Base-by-base conservation (phyloP, 2,113 vertebrate genomes). In the Anhinga rufa region DNA sequence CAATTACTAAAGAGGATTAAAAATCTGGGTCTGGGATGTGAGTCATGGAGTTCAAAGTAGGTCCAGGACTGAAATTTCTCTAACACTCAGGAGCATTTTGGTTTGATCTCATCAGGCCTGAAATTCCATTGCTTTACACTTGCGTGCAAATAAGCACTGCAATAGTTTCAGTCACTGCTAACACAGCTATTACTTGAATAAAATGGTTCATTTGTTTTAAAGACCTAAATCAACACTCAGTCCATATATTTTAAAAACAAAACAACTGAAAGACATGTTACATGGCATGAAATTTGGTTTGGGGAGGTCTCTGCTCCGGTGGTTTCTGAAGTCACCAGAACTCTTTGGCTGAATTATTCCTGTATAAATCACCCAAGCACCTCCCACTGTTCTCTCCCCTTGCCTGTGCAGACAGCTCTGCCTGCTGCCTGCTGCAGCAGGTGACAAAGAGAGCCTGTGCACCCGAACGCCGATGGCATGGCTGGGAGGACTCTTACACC, bases 151-250 rank as follows among this genome's bases (percentile, higher is more conserved):
- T 92, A 76, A 86, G 76, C 60, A 42, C 29, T 88, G 80, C 54
- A 82, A 42, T 61, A 82, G 57, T 79, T 90, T 91, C 92, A 76
- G 71, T 52, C 69, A 17, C 57, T 71, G 52, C 90, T 95, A 95
- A 68, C 9, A 5, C 65, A 82, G 86, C 77, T 93, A 94, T 84
- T 92, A 77, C 90, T 84, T 90, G 71, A 93, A 88, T 95, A 79
- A 97, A 95, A 93, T 3, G 60, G 80, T 84, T 93, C 88, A 91
- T 96, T 96, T 90, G 25, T 96, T 96, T 93, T 92, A 95, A 96
- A 96, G 91, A 85, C 68, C 62, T 82, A 87, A 89, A 85, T 90
- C 89, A 94, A 88, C 81, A 80, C 40, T 94, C 76, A 55, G 75
- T 84, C 65, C 55, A 88, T 82, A 69, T 76, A 93, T 95, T 96